Conservation (phyloP, 2,888 invertebrate species). For the Agrochola litura region DNA sequence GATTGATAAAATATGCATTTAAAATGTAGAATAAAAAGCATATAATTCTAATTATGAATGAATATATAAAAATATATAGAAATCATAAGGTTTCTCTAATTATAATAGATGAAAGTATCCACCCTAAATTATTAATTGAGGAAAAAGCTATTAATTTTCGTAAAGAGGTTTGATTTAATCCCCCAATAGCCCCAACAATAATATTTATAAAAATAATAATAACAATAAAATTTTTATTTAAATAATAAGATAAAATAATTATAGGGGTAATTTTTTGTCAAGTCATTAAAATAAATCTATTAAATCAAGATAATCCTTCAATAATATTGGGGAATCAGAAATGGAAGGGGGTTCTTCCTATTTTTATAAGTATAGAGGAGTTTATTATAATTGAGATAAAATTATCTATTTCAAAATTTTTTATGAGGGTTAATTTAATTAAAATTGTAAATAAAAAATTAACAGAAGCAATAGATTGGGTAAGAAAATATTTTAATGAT, state of each 20-base stretch:
- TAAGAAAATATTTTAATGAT: conserved; percentile 91
- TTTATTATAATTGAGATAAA: conserved; percentile 79
- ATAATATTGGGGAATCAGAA: conserved; percentile 91
- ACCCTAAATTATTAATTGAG: conserved; percentile 92
- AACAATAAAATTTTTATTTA: conserved; percentile 83
- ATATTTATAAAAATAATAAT: conserved; percentile 85
- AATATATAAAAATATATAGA: conserved; percentile 86
- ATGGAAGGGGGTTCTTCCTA: conserved; percentile 91
- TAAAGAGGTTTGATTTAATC: conserved; percentile 89
- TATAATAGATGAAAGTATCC: conserved; percentile 87
- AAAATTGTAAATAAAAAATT: conserved; percentile 88
- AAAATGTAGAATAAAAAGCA: conserved; percentile 85
- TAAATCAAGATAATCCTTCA: conserved; percentile 90
- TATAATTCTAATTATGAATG: conserved; percentile 84
- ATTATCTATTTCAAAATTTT: conserved; percentile 78
- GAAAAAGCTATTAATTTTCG: conserved; percentile 92
- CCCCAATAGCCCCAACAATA: conserved; percentile 87
- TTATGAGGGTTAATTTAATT: conserved; percentile 80
- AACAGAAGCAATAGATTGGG: conserved; percentile 90
- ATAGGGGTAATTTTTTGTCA: conserved; percentile 92
- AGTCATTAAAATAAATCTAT: conserved; percentile 90
- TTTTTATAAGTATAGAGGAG: conserved; percentile 88
- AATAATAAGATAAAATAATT: conserved; percentile 88
- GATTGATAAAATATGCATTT: conserved; percentile 88
- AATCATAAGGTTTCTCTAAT: conserved; percentile 86